Evolutionary conservation across 1,140 invertebrate species (phyloP).

Genomic region (Ganaspis sp.): DNA sequence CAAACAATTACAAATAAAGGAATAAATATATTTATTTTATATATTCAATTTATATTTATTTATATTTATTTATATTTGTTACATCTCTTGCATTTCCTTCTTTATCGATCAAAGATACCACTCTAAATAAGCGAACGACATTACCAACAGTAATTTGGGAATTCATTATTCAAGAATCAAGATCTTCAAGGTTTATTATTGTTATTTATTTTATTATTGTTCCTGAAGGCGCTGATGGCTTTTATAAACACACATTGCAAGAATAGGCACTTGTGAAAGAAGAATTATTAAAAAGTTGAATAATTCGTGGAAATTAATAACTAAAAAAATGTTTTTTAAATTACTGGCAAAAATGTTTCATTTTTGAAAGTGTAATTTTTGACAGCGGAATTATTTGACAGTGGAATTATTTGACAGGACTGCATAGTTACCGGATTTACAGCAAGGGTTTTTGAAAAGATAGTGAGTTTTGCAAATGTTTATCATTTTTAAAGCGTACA

Average conservation of each 20-base stretch:
- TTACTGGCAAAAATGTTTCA: neutral
- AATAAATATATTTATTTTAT: no score
- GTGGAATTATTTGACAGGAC: no score
- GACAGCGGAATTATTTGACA: no score
- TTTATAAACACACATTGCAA: neutral
- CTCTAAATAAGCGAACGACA: neutral
- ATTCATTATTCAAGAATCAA: no score
- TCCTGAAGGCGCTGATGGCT: neutral
- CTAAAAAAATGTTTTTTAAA: neutral
- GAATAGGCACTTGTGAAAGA: neutral
- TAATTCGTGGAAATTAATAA: neutral
- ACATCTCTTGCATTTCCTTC: no score
- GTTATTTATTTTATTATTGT: no score
- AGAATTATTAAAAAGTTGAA: neutral
- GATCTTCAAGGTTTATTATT: no score
- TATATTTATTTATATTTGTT: no score
- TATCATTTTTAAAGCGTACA: no score
- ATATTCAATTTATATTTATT: no score
- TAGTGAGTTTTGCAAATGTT: no score
- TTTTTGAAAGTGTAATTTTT: neutral
- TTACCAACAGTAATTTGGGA: neutral
- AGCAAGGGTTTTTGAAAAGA: neutral
- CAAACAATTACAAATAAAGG: no score
- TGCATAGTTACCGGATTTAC: neutral
- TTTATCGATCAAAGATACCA: neutral